phyloP scores from a whole-genome alignment of 2,888 invertebrate species.

The Anticlea derivata region DNA sequence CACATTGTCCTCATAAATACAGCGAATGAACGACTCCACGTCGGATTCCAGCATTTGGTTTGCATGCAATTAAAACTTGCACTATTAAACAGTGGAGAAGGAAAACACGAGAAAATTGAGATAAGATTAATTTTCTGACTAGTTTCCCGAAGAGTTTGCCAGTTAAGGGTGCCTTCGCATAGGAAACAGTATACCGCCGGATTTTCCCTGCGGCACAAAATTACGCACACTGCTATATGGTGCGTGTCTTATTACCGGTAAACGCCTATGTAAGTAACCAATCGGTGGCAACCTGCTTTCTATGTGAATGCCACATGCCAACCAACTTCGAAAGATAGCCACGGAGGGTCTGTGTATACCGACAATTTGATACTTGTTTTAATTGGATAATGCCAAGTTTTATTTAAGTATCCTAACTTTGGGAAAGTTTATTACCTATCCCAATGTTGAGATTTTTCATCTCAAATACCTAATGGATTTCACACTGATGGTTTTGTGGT shows the following conservation, averaged over 20 bases:
- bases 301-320: slow-evolving; percentile 38
- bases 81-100: slow-evolving; percentile 70
- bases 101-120: slow-evolving; percentile 74
- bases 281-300: slow-evolving; percentile 8
- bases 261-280: not conserved
- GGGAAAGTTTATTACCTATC: slow-evolving; percentile 2
- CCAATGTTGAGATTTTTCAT: slow-evolving; percentile 8
- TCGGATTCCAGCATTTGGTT: slow-evolving; percentile 59
- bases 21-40: slow-evolving; percentile 49
- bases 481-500: no score
- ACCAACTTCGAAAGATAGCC: slow-evolving; percentile 57
- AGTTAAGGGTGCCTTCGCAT: slow-evolving; percentile 27
- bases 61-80: slow-evolving; percentile 78
- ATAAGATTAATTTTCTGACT: slow-evolving; percentile 77
- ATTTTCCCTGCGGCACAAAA: no score
- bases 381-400: slow-evolving; percentile 39
- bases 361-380: slow-evolving; percentile 40
- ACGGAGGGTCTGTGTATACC: slow-evolving; percentile 41
- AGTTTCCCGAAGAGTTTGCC: slow-evolving; percentile 60
- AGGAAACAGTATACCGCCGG: slow-evolving; percentile 4
- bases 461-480: slow-evolving; percentile 10
- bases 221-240: no score
- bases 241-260: no score
- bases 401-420: slow-evolving; percentile 11
- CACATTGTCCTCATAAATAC: slow-evolving; percentile 53